Conservation (phyloP, 2,888 invertebrate species). For the Mystacides longicornis region DNA sequence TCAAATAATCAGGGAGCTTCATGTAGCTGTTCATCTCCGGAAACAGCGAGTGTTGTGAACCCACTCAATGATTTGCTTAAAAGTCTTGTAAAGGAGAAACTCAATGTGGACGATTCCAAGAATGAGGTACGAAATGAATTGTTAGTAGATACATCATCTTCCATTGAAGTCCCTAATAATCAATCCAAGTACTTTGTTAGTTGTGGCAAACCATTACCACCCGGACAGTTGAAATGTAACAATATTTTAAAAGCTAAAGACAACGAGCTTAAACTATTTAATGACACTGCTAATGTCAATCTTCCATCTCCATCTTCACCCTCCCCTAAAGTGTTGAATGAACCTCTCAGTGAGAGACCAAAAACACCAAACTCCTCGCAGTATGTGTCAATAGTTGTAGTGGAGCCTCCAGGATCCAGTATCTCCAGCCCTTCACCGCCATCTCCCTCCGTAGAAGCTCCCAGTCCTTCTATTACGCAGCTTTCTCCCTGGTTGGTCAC, state of each 20-base stretch:
- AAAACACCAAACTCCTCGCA: slow-evolving; percentile 40
- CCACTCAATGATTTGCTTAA: slow-evolving; percentile 46
- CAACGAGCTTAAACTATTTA: slow-evolving; percentile 44
- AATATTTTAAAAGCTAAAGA: slow-evolving; percentile 79
- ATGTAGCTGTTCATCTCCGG: slow-evolving; percentile 41
- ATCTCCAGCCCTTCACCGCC: slow-evolving; percentile 40
- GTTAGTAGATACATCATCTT: slow-evolving; percentile 34
- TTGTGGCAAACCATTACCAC: slow-evolving; percentile 68
- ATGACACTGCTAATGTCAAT: slow-evolving; percentile 42
- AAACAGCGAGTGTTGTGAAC: slow-evolving; percentile 39
- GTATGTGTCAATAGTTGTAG: slow-evolving; percentile 46
- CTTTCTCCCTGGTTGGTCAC: slow-evolving; percentile 79
- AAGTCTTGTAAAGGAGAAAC: slow-evolving; percentile 46
- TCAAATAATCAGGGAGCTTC: slow-evolving; percentile 30
- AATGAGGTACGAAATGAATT: slow-evolving; percentile 55
- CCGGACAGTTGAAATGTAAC: slow-evolving; percentile 85
- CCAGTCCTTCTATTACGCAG: slow-evolving; percentile 56
- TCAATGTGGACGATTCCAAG: slow-evolving; percentile 57
- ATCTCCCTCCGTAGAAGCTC: slow-evolving; percentile 47
- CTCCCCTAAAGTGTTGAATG: slow-evolving; percentile 49
- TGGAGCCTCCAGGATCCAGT: slow-evolving; percentile 41
- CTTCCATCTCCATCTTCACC: slow-evolving; percentile 43
- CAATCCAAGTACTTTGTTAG: slow-evolving; percentile 57
- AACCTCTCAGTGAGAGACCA: slow-evolving; percentile 39
- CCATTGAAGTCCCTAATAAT: slow-evolving; percentile 63